A percentile compares a stretch with the other conserved stretches of the same genome.
These are phyloP conservation scores for Ostrea edulis DNA, from an alignment of 1,140 invertebrate species.

Conservation along the genomic window DNA sequence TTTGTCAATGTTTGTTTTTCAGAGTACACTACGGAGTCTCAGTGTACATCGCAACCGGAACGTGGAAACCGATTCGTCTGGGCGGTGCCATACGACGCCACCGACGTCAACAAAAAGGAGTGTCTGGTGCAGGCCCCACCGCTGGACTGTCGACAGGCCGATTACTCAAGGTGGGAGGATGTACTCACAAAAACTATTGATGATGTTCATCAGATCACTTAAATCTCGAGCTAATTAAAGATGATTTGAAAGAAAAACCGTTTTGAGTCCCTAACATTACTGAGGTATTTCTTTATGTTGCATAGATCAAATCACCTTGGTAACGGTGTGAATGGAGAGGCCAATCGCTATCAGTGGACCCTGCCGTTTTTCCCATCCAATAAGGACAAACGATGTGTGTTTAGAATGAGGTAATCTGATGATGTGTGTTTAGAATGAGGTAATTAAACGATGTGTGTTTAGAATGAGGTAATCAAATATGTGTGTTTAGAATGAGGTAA, in stretches of 20 bases:
- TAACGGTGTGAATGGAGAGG: conserved; percentile 72
- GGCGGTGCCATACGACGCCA: conserved; percentile 75
- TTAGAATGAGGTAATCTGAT: conserved; percentile 77
- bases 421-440: conserved; percentile 77
- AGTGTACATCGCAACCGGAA: conserved; percentile 63
- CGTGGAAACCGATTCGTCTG: conserved; percentile 70
- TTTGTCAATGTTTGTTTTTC: conserved; percentile 41
- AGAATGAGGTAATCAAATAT: no score
- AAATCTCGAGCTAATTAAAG: no score
- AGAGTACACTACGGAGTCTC: conserved; percentile 64
- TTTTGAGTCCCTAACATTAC: not conserved
- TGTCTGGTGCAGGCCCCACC: conserved; percentile 73
- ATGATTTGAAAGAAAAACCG: no score
- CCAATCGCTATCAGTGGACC: conserved; percentile 73
- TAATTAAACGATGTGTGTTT: conserved; percentile 76
- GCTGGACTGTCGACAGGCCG: conserved; percentile 74
- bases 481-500: conserved; percentile 70
- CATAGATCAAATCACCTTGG: conserved; percentile 78
- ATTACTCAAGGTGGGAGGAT: conserved; percentile 73
- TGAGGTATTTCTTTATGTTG: not conserved
- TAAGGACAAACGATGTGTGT: conserved; percentile 75
- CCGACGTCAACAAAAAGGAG: conserved; percentile 62
- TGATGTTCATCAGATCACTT: no score
- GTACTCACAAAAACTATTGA: no score
- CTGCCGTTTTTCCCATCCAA: conserved; percentile 78